Conservation (phyloP, 2,888 invertebrate genomes). For the Antitype chi region DNA sequence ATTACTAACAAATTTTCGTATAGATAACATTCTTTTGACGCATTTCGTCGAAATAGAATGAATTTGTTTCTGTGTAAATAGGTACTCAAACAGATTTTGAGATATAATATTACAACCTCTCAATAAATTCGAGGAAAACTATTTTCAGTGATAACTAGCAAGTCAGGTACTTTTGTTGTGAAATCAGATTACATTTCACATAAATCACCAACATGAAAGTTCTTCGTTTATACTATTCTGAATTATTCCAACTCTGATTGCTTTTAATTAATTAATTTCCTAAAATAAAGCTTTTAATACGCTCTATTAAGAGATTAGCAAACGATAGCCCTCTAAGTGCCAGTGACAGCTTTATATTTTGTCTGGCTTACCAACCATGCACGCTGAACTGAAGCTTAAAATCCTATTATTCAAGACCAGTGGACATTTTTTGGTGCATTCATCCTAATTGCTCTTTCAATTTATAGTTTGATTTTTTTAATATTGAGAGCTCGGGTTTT, state of each 20-base stretch:
- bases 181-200: background rate
- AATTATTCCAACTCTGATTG: background rate
- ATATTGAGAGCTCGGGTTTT: background rate
- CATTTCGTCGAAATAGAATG: background rate
- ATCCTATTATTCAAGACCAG: slow-evolving; percentile 57
- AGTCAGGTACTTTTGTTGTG: background rate
- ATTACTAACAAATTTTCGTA: background rate
- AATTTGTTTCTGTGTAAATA: background rate
- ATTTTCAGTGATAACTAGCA: background rate
- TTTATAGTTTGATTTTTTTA: background rate
- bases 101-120: background rate
- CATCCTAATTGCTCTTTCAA: slow-evolving; percentile 8
- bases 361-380: slow-evolving; percentile 27
- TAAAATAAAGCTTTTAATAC: slow-evolving; percentile 1
- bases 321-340: slow-evolving; percentile 32
- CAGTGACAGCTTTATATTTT: slow-evolving; percentile 52
- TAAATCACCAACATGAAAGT: background rate
- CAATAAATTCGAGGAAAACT: background rate
- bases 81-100: background rate
- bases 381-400: slow-evolving; percentile 43
- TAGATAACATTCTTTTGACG: background rate
- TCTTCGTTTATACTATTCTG: background rate
- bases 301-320: slow-evolving; percentile 40
- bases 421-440: slow-evolving; percentile 49
- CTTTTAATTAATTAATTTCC: background rate